Conservation (phyloP, 2,113 vertebrate genomes). For the Lepus americanus region DNA sequence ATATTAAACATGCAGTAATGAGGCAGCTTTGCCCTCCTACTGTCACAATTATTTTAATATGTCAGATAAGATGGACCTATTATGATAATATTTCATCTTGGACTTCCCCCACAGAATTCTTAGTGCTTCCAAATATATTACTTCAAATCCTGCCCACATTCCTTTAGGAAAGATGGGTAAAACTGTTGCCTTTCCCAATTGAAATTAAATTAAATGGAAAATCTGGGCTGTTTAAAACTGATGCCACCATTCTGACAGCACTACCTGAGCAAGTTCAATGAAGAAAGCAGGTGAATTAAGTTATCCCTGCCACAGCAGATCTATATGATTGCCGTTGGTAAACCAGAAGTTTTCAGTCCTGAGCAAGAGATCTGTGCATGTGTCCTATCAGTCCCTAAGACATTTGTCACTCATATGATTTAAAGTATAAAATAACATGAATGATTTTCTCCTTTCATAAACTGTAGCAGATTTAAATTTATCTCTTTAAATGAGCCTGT, state of each 20-base stretch:
- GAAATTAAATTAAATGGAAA: neutral
- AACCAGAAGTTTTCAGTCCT: neutral
- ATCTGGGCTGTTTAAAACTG: neutral
- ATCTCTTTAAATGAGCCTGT: neutral
- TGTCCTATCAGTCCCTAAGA: neutral
- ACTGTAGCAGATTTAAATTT: neutral
- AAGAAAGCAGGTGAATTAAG: neutral
- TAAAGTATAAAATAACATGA: neutral
- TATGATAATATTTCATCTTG: constrained; percentile 59
- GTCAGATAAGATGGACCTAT: constrained; percentile 79
- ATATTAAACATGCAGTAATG: constrained; percentile 82
- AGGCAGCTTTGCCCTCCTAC: constrained; percentile 80
- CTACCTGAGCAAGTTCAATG: neutral
- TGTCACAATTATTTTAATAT: constrained; percentile 83
- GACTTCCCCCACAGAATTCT: constrained; percentile 42
- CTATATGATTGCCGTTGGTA: neutral
- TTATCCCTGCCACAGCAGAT: neutral
- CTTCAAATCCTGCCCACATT: neutral
- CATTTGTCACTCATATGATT: neutral
- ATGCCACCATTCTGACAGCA: neutral
- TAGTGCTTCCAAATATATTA: neutral
- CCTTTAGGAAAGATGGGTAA: neutral
- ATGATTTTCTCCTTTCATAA: neutral
- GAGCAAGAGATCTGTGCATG: neutral
- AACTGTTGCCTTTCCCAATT: neutral